Evolutionary conservation across 92 coral and sea anemone species (phyloP).

Genomic region (Ricordea florida): DNA sequence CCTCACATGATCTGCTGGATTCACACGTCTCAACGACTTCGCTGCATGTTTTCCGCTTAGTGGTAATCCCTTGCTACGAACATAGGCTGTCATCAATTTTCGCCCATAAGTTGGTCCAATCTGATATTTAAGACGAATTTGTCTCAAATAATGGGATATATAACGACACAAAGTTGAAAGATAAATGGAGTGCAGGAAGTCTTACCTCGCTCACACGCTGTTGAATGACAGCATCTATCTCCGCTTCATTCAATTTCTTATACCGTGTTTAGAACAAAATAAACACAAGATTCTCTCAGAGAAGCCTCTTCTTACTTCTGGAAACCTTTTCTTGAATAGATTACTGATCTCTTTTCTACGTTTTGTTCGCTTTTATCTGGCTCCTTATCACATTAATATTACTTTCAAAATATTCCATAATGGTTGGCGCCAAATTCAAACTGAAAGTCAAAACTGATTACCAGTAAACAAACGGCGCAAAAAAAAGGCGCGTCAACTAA

Average conservation of each 20-base stretch:
- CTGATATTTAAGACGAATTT: constrained; percentile 14
- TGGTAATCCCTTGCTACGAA: constrained; percentile 60
- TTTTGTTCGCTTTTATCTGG: constrained; percentile 8
- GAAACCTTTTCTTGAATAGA: constrained; percentile 1
- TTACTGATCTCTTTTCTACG: constrained; percentile 12
- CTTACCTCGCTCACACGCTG: constrained; percentile 5
- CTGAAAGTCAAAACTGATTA: constrained; percentile 3
- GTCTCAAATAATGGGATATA: background rate
- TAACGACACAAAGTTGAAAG: background rate
- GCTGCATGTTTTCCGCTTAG: constrained; percentile 55
- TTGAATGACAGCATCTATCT: constrained; percentile 5
- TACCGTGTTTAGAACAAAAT: constrained; percentile 8
- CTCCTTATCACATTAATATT: background rate
- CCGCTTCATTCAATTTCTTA: constrained; percentile 10
- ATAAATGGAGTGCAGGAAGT: background rate
- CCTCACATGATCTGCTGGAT: constrained; percentile 59
- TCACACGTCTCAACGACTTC: constrained; percentile 60
- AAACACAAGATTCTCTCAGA: background rate
- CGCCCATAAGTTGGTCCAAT: constrained; percentile 78
- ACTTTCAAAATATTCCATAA: background rate
- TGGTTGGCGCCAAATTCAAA: constrained; percentile 16
- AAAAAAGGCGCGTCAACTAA: constrained; percentile 8
- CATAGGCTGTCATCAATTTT: constrained; percentile 70
- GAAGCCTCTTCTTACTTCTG: constrained; percentile 16
- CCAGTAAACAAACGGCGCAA: constrained; percentile 4